These are phyloP conservation scores for Neelides sp. DNA, from an alignment of 1,140 invertebrate species.

Conservation along the genomic window DNA sequence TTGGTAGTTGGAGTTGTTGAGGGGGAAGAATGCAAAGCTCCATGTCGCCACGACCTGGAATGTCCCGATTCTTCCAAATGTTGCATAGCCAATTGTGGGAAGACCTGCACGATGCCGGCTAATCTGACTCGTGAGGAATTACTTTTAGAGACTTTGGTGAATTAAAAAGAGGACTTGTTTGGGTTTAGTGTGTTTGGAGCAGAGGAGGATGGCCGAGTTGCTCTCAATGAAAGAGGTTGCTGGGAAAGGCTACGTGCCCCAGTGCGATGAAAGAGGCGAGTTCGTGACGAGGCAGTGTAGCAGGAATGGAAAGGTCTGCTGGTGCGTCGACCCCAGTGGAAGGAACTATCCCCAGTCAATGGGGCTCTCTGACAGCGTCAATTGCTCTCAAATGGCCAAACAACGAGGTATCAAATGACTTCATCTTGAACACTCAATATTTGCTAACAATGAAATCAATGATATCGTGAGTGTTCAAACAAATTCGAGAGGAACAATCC, in stretches of 20 bases:
- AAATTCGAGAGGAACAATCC: no score
- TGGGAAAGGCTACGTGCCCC: constrained; percentile 66
- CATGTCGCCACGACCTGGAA: constrained; percentile 61
- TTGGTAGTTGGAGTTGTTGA: constrained; percentile 31
- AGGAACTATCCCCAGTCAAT: constrained; percentile 59
- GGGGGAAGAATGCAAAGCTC: constrained; percentile 44
- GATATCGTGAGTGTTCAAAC: no score
- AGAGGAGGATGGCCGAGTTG: constrained; percentile 59
- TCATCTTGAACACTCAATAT: no score
- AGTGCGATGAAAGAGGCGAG: constrained; percentile 53
- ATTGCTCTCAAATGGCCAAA: constrained; percentile 40
- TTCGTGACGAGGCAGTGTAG: constrained; percentile 63
- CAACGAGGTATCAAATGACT: constrained; percentile 16
- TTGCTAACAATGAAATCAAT: no score
- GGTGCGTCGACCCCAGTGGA: constrained; percentile 64
- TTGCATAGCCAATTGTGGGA: constrained; percentile 56
- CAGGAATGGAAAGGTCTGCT: constrained; percentile 67
- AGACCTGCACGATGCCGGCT: constrained; percentile 50
- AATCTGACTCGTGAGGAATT: constrained; percentile 53
- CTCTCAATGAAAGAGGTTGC: constrained; percentile 60
- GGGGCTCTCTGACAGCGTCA: constrained; percentile 55
- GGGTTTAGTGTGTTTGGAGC: constrained; percentile 53
- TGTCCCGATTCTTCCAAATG: constrained; percentile 67
- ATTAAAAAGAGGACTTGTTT: no score
- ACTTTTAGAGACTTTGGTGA: background rate